Conservation (phyloP, 2,113 vertebrate genomes). For the Accipiter cooperii region DNA sequence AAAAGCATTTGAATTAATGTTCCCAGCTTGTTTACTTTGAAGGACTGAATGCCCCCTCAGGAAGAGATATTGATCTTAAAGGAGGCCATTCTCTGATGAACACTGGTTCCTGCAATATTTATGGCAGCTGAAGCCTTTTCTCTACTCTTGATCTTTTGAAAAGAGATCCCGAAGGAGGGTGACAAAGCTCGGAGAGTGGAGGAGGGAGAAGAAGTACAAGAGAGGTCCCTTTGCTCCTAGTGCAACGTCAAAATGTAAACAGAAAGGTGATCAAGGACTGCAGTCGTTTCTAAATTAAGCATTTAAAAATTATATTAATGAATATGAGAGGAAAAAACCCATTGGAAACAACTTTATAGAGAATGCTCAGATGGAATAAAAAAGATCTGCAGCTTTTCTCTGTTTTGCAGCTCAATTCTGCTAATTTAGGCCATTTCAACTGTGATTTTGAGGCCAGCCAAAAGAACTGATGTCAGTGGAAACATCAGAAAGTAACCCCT, state of each 20-base stretch:
- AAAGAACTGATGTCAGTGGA: neutral
- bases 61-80: conserved; percentile 64
- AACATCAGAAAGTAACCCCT: neutral
- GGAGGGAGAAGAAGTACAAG: conserved; percentile 30
- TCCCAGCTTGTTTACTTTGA: conserved; percentile 65
- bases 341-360: neutral
- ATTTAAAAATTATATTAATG: conserved; percentile 65
- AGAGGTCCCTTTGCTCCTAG: conserved; percentile 16
- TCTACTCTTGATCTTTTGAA: conserved; percentile 69
- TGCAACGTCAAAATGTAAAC: conserved; percentile 58
- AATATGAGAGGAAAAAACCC: neutral
- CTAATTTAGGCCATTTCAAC: neutral
- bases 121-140: conserved; percentile 67
- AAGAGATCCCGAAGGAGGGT: conserved; percentile 65
- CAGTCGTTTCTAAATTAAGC: conserved; percentile 55
- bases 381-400: neutral
- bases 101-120: conserved; percentile 68
- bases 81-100: conserved; percentile 60
- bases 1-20: conserved; percentile 57
- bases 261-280: conserved; percentile 63
- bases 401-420: neutral
- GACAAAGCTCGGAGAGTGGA: conserved; percentile 50
- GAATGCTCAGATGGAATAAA: neutral
- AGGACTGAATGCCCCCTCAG: conserved; percentile 49
- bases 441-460: neutral